phyloP scores from a whole-genome alignment of 2,888 invertebrate genomes.

The Rhorus exstirpatorius region DNA sequence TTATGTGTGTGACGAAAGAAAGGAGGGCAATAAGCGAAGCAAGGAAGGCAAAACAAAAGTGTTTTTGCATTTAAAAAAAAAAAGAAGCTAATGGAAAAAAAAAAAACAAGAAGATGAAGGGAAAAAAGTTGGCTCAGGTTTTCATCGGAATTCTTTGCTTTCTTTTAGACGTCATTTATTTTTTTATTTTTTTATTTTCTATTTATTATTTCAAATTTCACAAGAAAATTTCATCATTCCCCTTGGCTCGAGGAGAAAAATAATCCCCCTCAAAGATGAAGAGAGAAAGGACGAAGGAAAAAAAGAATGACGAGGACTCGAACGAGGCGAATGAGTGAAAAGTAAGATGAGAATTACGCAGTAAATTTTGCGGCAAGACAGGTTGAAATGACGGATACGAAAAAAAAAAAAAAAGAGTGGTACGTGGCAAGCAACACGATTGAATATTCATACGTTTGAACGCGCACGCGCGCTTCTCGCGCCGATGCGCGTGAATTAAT shows the following conservation, averaged over 20 bases:
- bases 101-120: not conserved
- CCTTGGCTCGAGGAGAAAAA: not conserved
- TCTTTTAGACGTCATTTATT: not conserved
- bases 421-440: not conserved
- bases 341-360: slow-evolving; percentile 7
- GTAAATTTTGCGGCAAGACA: not conserved
- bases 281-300: not conserved
- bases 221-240: not conserved
- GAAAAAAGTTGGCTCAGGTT: not conserved
- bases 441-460: slow-evolving; percentile 30
- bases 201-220: not conserved
- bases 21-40: not conserved
- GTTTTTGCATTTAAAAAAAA: not conserved
- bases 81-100: not conserved
- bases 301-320: not conserved
- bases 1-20: not conserved
- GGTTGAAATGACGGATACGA: not conserved
- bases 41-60: not conserved
- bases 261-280: not conserved
- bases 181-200: not conserved
- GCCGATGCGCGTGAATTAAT: slow-evolving; percentile 30
- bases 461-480: not conserved
- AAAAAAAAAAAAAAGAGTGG: not conserved
- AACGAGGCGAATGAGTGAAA: not conserved
- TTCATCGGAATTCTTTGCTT: too few relatives aligned